Evolutionary conservation across 2,888 invertebrate genomes (phyloP), one percentile per base, ranked within the genome.

Genomic region (Hirtodrosophila histrioides): DNA sequence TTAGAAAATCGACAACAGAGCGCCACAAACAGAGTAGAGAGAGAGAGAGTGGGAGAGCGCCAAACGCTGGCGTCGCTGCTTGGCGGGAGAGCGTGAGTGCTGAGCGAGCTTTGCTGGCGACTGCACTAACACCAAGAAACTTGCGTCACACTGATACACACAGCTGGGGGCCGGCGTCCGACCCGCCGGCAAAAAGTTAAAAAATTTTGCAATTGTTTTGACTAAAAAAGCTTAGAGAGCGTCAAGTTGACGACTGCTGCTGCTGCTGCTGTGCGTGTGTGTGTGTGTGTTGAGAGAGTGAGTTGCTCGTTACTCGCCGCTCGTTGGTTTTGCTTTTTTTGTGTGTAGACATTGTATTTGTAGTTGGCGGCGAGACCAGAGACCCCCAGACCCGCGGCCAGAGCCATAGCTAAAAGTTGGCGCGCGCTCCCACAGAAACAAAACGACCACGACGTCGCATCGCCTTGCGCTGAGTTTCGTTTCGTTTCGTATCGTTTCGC

Each of bases 151-250:
- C 41, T 66, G 27, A 35, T 10, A 27, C 37, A 49, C 68, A 55
- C 70, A 64, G 61, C 63, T 75, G 77, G 61, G 66, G 48, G 67
- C 48, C 60, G 61, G 61, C 48, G 61, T 57, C 41, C 54, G 57
- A 62, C 57, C 65, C 65, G 73, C 78, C 86, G 78, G 84, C 86
- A 71, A 84, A 83, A 84, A 72, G 73, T 69, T 37, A 35, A 75
- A 78, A 69, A 63, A 70, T 71, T 81, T 84, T 63, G 84, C 84
- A 71, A 86, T 85, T 86, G 87, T 84, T 84, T 84, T 84, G 86
- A 79, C 83, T 84, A 86, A 86, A 81, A 82, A 81, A 83, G 85
- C 84, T 84, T 86, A 85, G 85, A 86, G 78, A 74, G 77, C 58
- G 45, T 39, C 37, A n/a, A 27, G n/a, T 37, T 39, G 24, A 4